These are phyloP conservation scores for Myioborus miniatus DNA, from an alignment of 2,797 vertebrate genomes.

Conservation along the genomic window DNA sequence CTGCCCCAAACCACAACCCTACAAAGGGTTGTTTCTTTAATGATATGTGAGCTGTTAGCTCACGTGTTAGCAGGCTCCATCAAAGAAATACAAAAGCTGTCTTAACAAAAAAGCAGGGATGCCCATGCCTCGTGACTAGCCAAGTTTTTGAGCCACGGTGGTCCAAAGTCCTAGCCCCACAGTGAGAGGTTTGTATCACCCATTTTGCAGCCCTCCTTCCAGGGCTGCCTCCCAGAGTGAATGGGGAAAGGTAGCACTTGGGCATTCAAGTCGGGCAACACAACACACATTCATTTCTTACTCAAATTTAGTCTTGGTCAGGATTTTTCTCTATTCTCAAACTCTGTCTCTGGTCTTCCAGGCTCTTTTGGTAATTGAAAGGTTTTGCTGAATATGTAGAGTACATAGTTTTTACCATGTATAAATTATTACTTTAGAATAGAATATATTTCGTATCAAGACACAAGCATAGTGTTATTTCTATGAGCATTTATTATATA, in stretches of 20 bases:
- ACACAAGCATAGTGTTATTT: not conserved
- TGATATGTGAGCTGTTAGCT: not conserved
- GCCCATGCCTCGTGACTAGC: too few species aligned
- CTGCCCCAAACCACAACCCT: not conserved
- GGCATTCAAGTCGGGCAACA: not conserved
- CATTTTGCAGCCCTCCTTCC: too few species aligned
- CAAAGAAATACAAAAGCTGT: not conserved
- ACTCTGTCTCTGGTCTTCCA: not conserved
- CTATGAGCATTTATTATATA: not conserved
- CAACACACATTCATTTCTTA: not conserved
- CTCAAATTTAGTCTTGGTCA: not conserved
- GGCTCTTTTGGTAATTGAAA: not conserved
- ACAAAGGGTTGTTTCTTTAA: fast-evolving
- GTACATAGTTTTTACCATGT: not conserved
- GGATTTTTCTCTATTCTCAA: not conserved
- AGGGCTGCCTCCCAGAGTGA: not conserved
- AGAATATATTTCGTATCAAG: slow-evolving; percentile 10
- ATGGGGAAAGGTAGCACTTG: not conserved
- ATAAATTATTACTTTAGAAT: not conserved
- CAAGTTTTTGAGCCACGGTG: too few species aligned
- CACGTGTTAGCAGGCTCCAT: not conserved
- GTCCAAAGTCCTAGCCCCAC: too few species aligned
- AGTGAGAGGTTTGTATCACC: too few species aligned
- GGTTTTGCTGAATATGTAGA: not conserved
- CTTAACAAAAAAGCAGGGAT: too few species aligned